Conservation (phyloP, 30 jellyfish, hydroid and myxozoan species). For the Hydra vulgaris region DNA sequence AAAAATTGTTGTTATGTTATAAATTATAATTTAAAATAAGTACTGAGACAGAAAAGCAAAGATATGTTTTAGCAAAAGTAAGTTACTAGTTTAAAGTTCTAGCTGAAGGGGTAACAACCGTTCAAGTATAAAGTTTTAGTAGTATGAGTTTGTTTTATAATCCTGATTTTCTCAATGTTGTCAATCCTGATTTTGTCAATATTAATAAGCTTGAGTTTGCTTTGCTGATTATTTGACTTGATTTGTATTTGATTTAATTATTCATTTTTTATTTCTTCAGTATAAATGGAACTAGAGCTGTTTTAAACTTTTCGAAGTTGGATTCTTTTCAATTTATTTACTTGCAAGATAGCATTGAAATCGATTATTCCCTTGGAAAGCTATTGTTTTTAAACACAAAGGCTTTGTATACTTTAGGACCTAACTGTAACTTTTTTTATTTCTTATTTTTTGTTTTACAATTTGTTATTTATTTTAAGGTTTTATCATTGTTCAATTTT, state of each 20-base stretch:
- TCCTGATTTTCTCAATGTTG: no score
- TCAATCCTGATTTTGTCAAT: no score
- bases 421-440: constrained; percentile 5
- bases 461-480: neutral
- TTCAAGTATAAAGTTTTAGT: no score
- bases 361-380: constrained; percentile 21
- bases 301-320: neutral
- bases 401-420: neutral
- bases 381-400: constrained; percentile 7
- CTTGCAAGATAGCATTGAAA: constrained; percentile 31
- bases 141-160: no score
- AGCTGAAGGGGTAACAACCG: no score
- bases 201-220: no score
- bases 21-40: no score
- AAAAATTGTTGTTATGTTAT: no score
- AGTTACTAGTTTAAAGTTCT: no score
- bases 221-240: no score
- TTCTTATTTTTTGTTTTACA: neutral
- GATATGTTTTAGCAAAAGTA: no score
- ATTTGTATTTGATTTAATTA: neutral
- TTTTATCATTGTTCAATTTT: neutral
- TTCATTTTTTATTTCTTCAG: neutral
- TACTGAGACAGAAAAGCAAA: no score
- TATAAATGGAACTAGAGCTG: neutral
- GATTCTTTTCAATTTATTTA: constrained; percentile 27